Percentiles rank a stretch among this genome's conserved stretches.
phyloP scores from a whole-genome alignment of 2,888 invertebrate genomes.

The Pogonocherus hispidulus region DNA sequence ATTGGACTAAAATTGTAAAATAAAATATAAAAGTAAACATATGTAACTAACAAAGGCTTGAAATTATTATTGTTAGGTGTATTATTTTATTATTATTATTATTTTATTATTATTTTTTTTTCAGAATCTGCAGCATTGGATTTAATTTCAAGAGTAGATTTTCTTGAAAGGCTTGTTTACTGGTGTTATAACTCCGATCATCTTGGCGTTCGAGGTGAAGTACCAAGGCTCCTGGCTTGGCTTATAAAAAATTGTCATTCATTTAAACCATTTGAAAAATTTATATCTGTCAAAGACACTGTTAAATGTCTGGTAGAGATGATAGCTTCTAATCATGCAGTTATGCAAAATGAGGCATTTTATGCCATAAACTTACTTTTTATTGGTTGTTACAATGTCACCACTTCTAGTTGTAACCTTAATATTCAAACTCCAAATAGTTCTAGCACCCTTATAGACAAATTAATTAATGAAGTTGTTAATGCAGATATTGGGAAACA shows the following conservation, averaged over 20 bases:
- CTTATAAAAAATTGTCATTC: slow-evolving; percentile 78
- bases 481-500: slow-evolving; percentile 63
- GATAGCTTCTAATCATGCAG: slow-evolving; percentile 85
- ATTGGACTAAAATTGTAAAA: no score
- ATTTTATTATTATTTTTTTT: no score
- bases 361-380: slow-evolving; percentile 78
- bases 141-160: slow-evolving; percentile 75
- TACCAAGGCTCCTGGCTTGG: slow-evolving; percentile 85
- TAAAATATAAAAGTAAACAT: no score
- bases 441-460: slow-evolving; percentile 26
- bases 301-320: slow-evolving; percentile 84
- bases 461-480: slow-evolving; percentile 51
- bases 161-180: slow-evolving; percentile 77
- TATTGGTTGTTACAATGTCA: slow-evolving; percentile 58
- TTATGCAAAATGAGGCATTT: slow-evolving; percentile 91
- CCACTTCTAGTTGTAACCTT: no score
- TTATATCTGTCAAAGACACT: slow-evolving; percentile 76
- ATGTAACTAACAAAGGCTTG: no score
- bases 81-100: no score
- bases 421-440: slow-evolving; percentile 8
- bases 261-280: slow-evolving; percentile 60
- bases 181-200: slow-evolving; percentile 86
- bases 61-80: no score
- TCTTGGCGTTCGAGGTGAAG: slow-evolving; percentile 88
- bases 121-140: slow-evolving; percentile 79